Evolutionary conservation across 2,797 vertebrate species (phyloP).

Genomic region (Calcarius lapponicus): DNA sequence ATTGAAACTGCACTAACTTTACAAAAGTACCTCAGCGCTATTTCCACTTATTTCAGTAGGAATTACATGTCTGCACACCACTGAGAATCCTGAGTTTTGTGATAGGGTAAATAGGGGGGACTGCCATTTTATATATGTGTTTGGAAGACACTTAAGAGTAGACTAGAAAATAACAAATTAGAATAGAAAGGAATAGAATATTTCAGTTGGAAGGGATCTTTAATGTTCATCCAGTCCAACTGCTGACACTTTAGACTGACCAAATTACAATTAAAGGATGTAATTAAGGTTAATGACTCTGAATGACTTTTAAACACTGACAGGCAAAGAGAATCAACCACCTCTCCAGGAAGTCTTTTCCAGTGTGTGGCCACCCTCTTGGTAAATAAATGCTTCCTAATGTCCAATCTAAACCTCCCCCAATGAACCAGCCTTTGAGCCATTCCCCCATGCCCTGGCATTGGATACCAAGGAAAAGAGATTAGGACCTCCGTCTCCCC

Average conservation of each 20-base stretch:
- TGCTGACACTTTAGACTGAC: neutral
- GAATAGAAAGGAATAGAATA: neutral
- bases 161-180: too few species aligned
- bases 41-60: neutral
- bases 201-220: neutral
- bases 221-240: neutral
- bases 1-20: neutral
- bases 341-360: neutral
- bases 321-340: neutral
- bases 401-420: neutral
- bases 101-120: neutral
- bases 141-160: neutral
- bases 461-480: neutral
- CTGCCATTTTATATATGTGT: neutral
- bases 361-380: neutral
- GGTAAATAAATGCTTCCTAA: neutral
- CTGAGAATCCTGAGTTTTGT: neutral
- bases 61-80: neutral
- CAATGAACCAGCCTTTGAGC: fast-evolving
- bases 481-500: neutral
- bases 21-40: neutral
- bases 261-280: neutral
- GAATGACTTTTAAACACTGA: neutral
- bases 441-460: fast-evolving
- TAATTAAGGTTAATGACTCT: neutral